Percentiles rank a stretch among this genome's conserved stretches.
phyloP scores from a whole-genome alignment of 2,797 vertebrate genomes.

The Paedocypris micromegethes region DNA sequence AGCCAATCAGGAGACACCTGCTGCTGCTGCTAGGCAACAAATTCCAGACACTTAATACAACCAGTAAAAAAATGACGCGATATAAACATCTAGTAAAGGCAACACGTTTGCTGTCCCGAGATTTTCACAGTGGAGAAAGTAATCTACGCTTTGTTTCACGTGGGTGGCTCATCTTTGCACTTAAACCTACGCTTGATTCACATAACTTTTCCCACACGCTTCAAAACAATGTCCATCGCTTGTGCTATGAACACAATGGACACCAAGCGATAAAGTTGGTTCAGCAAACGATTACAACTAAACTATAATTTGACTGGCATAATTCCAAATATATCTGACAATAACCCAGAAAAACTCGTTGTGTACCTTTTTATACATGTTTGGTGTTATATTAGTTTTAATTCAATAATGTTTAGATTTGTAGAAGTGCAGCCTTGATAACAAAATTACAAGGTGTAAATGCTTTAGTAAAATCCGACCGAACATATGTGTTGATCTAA shows the following conservation, averaged over 20 bases:
- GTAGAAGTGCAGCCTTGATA: too few species aligned
- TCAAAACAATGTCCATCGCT: conserved; percentile 32
- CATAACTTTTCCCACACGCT: conserved; percentile 34
- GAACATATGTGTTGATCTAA: too few species aligned
- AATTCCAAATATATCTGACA: too few species aligned
- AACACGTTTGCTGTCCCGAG: conserved; percentile 11
- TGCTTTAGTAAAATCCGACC: too few species aligned
- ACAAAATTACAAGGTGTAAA: too few species aligned
- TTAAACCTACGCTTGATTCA: conserved; percentile 35
- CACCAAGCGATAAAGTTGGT: neutral
- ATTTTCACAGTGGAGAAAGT: conserved; percentile 11
- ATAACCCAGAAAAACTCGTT: too few species aligned
- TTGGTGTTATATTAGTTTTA: neutral
- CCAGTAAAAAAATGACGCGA: conserved; percentile 4
- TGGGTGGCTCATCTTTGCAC: conserved; percentile 34
- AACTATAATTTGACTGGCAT: too few species aligned
- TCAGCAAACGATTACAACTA: neutral
- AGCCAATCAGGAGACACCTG: conserved; percentile 37
- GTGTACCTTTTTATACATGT: neutral
- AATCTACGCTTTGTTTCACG: conserved; percentile 8
- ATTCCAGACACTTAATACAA: conserved; percentile 33
- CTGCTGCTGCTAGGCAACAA: conserved; percentile 57
- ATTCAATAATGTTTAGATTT: too few species aligned
- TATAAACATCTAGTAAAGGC: conserved; percentile 18
- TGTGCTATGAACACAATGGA: neutral